Evolutionary conservation across 2,888 invertebrate genomes (phyloP).

Genomic region (Hypsopygia costalis): DNA sequence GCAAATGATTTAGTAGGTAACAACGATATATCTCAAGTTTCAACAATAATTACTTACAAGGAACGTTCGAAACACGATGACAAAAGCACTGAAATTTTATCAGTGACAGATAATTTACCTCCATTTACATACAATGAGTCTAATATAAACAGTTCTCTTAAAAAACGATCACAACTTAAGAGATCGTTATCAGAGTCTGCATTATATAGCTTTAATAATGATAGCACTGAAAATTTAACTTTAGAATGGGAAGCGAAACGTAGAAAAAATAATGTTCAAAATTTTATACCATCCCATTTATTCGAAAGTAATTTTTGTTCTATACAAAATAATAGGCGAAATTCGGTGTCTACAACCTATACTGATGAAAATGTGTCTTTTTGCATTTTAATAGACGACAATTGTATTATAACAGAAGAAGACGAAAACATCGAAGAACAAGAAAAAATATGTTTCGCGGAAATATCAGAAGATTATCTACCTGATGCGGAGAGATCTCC

Average conservation of each 20-base stretch:
- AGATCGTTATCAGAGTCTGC: conserved; percentile 67
- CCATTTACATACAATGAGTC: background rate
- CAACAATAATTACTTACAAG: background rate
- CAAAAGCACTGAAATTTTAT: background rate
- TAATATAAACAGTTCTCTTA: conserved; percentile 9
- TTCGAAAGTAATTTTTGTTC: conserved; percentile 42
- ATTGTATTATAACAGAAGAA: conserved; percentile 59
- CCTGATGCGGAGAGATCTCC: conserved; percentile 26
- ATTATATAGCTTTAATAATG: conserved; percentile 31
- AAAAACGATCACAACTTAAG: conserved; percentile 38
- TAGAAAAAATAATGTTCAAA: conserved; percentile 35
- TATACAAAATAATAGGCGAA: conserved; percentile 55
- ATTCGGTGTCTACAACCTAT: conserved; percentile 60
- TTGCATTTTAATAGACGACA: conserved; percentile 66
- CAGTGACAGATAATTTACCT: background rate
- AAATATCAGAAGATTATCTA: conserved; percentile 42
- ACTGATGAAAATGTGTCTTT: conserved; percentile 63
- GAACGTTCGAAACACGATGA: background rate
- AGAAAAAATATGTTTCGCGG: conserved; percentile 52
- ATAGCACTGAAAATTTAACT: conserved; percentile 19
- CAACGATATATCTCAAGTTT: background rate
- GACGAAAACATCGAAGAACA: conserved; percentile 46
- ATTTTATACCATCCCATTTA: conserved; percentile 32
- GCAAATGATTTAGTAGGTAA: background rate
- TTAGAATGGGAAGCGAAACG: conserved; percentile 43